These are phyloP conservation scores for Psettodes erumei DNA, from an alignment of 2,113 vertebrate genomes.

Conservation along the genomic window DNA sequence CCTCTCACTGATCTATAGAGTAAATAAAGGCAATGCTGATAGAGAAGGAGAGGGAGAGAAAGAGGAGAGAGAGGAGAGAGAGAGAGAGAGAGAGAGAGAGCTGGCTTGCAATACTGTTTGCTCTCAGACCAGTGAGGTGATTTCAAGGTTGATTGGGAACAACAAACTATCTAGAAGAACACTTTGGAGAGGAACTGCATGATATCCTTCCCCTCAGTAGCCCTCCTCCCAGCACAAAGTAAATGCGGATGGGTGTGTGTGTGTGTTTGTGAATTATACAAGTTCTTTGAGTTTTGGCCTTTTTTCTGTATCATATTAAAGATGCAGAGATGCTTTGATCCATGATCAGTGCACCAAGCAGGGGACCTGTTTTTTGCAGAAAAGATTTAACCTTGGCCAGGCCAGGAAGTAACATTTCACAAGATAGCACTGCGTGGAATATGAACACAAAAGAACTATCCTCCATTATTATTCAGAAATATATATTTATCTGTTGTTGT, in stretches of 20 bases:
- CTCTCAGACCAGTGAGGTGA: slow-evolving; percentile 71
- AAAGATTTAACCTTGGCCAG: slow-evolving; percentile 32
- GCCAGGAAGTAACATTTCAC: slow-evolving; percentile 4
- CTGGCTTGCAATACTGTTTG: slow-evolving; percentile 56
- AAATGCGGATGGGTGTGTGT: slow-evolving; percentile 12
- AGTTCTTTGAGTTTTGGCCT: slow-evolving; percentile 9
- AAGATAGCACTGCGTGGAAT: background rate
- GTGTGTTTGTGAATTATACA: background rate
- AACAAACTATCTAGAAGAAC: slow-evolving; percentile 72
- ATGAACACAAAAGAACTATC: slow-evolving; percentile 3
- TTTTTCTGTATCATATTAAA: slow-evolving; percentile 28
- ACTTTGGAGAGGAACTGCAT: slow-evolving; percentile 58
- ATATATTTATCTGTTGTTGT: slow-evolving; percentile 2
- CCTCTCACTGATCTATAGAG: slow-evolving; percentile 76
- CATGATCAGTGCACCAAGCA: background rate
- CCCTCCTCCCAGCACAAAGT: slow-evolving; percentile 26
- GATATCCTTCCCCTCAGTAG: slow-evolving; percentile 39
- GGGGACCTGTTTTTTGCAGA: slow-evolving; percentile 17
- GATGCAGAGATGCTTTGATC: slow-evolving; percentile 22
- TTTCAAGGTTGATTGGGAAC: slow-evolving; percentile 84
- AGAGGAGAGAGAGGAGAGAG: slow-evolving; percentile 2
- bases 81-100: slow-evolving; percentile 25
- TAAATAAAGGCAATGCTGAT: slow-evolving; percentile 76
- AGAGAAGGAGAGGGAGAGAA: slow-evolving; percentile 6
- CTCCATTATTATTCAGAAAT: slow-evolving; percentile 6